These are phyloP conservation scores for Tetraneura akinire DNA, from an alignment of 1,140 invertebrate species.

Conservation along the genomic window DNA sequence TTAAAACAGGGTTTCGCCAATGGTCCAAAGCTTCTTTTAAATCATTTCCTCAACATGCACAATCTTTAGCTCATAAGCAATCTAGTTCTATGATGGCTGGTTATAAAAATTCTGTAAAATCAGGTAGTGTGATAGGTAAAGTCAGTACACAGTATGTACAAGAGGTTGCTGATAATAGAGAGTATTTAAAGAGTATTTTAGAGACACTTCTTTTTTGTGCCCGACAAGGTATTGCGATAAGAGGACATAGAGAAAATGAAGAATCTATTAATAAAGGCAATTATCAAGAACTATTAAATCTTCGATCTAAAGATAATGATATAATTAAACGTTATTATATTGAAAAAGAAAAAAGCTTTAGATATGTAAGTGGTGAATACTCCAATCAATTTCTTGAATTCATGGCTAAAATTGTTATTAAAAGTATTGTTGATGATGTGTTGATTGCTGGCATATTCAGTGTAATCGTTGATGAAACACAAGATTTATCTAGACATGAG, in stretches of 20 bases:
- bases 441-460: too few species aligned
- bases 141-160: neutral
- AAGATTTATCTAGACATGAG: neutral
- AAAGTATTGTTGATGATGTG: too few species aligned
- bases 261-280: neutral
- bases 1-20: neutral
- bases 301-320: too few species aligned
- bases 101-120: neutral
- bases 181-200: neutral
- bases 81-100: neutral
- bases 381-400: too few species aligned
- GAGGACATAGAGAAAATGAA: slow-evolving; percentile 11
- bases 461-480: too few species aligned
- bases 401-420: too few species aligned
- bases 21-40: slow-evolving; percentile 3
- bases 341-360: too few species aligned
- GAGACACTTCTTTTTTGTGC: slow-evolving; percentile 6
- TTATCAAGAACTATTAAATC: slow-evolving; percentile 14
- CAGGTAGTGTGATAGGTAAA: neutral
- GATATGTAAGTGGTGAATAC: too few species aligned
- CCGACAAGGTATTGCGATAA: slow-evolving; percentile 12
- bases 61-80: neutral
- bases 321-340: too few species aligned
- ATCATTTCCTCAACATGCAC: neutral
- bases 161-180: neutral